Evolutionary conservation across 2,113 vertebrate species (phyloP), one percentile per base, ranked within the genome.

Genomic region (Peucedramus taeniatus): DNA sequence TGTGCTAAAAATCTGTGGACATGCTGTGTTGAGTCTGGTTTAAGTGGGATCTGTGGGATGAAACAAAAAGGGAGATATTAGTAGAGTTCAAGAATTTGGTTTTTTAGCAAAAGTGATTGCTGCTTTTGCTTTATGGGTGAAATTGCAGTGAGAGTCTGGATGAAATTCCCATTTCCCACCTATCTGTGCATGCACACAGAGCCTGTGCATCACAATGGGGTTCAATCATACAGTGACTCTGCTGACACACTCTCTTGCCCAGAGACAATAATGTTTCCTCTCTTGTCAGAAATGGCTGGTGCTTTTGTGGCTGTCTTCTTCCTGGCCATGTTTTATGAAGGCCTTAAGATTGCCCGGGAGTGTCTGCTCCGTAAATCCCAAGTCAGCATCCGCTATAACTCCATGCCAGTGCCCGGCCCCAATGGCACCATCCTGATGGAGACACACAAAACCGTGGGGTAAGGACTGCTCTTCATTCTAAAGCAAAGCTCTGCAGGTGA

Each of bases 371-470:
- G 99, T 3, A 99, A 99, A 94, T 99, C 99, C 65, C 99, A 99
- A 92, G 99, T 99, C 96, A 99, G 99, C 96, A 99, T 99, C 76
- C 99, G 99, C 83, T 99, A 99, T 96, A 99, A 99, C 97, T 99
- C 99, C 91, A 99, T 99, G 99, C 99, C 99, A 8, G 98, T 99
- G 39, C 99, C 99, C 0, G 99, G 99, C 42, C 95, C 98, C 51
- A 99, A 99, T 2, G 99, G 99, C 74, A 99, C 99, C 20, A 98
- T 99, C 53, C 94, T 99, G 65, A 99, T 99, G 99, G 99, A 99
- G 97, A 99, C 99, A 0, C 99, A 99, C 98, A 99, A 99, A 98
- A 99, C 99, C 0, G 99, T 99, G 4, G 99, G 99, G 99, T 99
- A 98, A 97, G 99, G 93, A 35, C 10, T 56, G 53, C 37, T 1